Percentiles rank a stretch among this genome's conserved stretches.
Evolutionary conservation across 2,113 vertebrate genomes (phyloP).

Genomic region (Phasianus colchicus): DNA sequence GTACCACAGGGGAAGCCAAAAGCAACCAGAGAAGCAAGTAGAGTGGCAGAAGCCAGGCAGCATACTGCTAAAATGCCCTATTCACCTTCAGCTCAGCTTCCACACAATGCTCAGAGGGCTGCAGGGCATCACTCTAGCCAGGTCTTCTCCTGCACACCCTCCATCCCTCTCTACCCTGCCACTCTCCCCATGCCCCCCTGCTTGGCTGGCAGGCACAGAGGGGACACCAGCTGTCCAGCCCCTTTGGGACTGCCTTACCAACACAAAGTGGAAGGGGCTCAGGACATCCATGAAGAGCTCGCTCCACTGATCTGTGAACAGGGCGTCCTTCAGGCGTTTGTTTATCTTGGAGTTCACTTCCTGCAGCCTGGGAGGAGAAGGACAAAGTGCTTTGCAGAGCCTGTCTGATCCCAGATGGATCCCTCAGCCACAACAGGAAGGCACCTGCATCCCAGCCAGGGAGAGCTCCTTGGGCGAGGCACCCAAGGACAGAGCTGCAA

Average conservation of each 20-base stretch:
- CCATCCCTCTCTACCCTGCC: background rate
- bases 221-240: background rate
- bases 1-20: background rate
- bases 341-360: constrained; percentile 99
- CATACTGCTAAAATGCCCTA: fast-evolving
- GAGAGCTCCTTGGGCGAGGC: background rate
- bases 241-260: constrained; percentile 79
- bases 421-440: background rate
- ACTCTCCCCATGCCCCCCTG: background rate
- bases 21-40: background rate
- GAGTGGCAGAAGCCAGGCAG: background rate
- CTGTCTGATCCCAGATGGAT: background rate
- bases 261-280: constrained; percentile 90
- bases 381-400: background rate
- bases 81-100: background rate
- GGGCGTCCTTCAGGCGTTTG: constrained; percentile 93
- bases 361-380: constrained; percentile 84
- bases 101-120: background rate
- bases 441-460: background rate
- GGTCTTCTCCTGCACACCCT: background rate
- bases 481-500: background rate
- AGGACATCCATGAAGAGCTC: constrained; percentile 96
- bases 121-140: background rate
- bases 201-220: background rate
- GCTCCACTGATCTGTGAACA: constrained; percentile 98